These are phyloP conservation scores for Theristicus caerulescens DNA, from an alignment of 2,113 vertebrate genomes.

Conservation along the genomic window DNA sequence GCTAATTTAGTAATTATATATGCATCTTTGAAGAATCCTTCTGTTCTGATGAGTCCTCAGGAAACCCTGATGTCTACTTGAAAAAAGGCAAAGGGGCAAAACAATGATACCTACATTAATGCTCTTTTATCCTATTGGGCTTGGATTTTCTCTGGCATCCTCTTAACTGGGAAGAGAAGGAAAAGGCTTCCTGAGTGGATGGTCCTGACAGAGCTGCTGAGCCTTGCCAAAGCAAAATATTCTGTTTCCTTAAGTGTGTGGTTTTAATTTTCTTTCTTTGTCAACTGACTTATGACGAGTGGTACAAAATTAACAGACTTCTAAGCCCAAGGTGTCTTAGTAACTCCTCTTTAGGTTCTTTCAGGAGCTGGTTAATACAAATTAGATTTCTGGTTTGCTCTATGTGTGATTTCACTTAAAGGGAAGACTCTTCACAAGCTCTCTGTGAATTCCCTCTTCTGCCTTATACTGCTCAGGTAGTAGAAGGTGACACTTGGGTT, in stretches of 20 bases:
- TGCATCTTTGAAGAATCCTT: neutral
- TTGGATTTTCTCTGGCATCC: neutral
- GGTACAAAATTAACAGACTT: neutral
- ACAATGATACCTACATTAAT: rapidly evolving
- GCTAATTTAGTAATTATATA: neutral
- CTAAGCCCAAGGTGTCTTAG: neutral
- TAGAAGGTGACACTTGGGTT: neutral
- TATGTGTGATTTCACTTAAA: neutral
- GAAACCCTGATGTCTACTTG: neutral
- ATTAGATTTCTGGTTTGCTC: neutral
- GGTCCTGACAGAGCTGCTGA: neutral
- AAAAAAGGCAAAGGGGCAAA: neutral
- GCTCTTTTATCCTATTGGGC: neutral
- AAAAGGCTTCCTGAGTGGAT: neutral
- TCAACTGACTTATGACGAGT: neutral
- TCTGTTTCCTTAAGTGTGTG: rapidly evolving
- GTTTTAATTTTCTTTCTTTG: neutral
- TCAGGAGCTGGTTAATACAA: neutral
- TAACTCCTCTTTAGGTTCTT: neutral
- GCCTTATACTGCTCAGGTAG: neutral
- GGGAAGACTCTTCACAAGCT: neutral
- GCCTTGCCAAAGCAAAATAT: neutral
- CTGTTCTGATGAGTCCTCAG: neutral
- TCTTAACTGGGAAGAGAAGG: neutral
- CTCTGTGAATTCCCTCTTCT: neutral